Percentiles rank a stretch among this genome's conserved stretches.
phyloP scores from a whole-genome alignment of 2,113 vertebrate genomes.

The Cryptotis parvus region DNA sequence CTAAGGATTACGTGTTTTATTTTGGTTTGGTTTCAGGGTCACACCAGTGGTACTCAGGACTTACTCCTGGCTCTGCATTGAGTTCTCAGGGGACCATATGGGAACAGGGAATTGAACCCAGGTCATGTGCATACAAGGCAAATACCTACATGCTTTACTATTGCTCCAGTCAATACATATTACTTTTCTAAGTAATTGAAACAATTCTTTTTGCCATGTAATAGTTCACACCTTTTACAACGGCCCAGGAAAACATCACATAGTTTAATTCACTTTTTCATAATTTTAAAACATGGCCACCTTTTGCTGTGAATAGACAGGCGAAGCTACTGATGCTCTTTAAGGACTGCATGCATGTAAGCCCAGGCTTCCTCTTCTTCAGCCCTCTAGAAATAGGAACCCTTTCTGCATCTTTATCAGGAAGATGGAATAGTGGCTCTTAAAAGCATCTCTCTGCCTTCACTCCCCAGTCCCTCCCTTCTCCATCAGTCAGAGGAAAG shows the following conservation, averaged over 20 bases:
- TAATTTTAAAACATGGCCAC: not conserved
- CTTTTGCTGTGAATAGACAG: not conserved
- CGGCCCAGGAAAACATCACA: slow-evolving; percentile 8
- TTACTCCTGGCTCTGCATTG: too few species aligned
- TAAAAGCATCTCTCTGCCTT: slow-evolving; percentile 92
- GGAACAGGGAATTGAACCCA: too few species aligned
- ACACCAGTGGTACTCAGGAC: not conserved
- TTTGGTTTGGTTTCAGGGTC: not conserved
- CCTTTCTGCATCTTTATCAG: slow-evolving; percentile 90
- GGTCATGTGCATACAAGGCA: too few species aligned
- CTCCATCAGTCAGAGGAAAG: slow-evolving; percentile 94
- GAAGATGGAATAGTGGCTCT: slow-evolving; percentile 94
- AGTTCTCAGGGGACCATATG: too few species aligned
- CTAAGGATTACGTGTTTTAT: not conserved
- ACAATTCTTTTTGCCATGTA: not conserved
- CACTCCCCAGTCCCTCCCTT: slow-evolving; percentile 89
- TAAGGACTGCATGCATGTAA: slow-evolving; percentile 86
- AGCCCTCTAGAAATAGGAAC: slow-evolving; percentile 88
- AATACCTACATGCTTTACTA: too few species aligned
- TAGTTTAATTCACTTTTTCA: not conserved
- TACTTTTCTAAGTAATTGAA: slow-evolving; percentile 19
- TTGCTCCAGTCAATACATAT: not conserved
- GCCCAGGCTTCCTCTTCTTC: slow-evolving; percentile 75
- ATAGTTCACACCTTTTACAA: slow-evolving; percentile 16
- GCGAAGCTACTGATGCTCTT: slow-evolving; percentile 86